Conservation (phyloP, 1,140 invertebrate genomes). For the Physella acuta region DNA sequence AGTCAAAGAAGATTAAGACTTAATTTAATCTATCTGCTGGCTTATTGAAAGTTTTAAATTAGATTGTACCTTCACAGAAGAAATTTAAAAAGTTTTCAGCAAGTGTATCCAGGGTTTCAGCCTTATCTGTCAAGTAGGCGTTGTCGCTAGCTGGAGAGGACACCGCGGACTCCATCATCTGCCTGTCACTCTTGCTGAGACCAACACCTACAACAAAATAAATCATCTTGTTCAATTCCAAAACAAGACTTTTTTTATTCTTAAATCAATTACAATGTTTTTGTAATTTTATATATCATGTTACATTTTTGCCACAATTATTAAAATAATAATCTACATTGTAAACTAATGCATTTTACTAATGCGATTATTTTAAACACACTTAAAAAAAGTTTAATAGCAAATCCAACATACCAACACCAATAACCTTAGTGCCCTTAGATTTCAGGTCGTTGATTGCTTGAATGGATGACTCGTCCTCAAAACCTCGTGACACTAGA, state of each 20-base stretch:
- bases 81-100: conserved; percentile 38
- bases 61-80: conserved; percentile 44
- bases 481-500: conserved; percentile 41
- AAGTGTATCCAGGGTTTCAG: conserved; percentile 30
- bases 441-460: conserved; percentile 46
- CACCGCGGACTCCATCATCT: conserved; percentile 37
- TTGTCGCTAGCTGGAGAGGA: conserved; percentile 34
- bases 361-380: too few relatives aligned
- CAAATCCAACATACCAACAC: conserved; percentile 50
- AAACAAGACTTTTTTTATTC: too few relatives aligned
- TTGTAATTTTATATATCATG: too few relatives aligned
- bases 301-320: too few relatives aligned
- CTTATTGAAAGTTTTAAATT: too few relatives aligned
- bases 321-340: too few relatives aligned
- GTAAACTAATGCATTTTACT: too few relatives aligned
- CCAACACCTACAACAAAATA: conserved; percentile 44
- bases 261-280: too few relatives aligned
- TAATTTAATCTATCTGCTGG: too few relatives aligned
- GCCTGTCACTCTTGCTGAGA: conserved; percentile 33
- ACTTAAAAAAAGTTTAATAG: too few relatives aligned
- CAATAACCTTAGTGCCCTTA: conserved; percentile 42
- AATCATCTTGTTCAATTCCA: too few relatives aligned
- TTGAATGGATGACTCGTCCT: conserved; percentile 28
- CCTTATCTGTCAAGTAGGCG: conserved; percentile 30
- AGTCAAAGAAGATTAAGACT: too few relatives aligned